Base-by-base conservation (phyloP, 2,888 invertebrate genomes). In the Lepidocyrtinus sp. region DNA sequence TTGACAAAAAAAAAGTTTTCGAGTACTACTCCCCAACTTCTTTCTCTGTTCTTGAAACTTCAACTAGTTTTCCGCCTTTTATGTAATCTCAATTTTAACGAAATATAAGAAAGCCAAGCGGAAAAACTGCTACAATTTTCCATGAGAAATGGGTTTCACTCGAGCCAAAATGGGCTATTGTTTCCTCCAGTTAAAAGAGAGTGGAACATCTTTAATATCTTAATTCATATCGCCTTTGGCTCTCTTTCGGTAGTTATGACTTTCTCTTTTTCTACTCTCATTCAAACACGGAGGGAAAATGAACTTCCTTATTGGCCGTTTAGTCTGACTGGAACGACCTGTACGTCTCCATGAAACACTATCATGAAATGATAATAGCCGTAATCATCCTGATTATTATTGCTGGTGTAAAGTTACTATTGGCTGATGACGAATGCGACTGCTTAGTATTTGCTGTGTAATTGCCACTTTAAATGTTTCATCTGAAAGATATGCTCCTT, bases 261-360 rank as follows among this genome's bases (percentile, higher is more conserved):
- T 71, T 71, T 24, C 26, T 64, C 21, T 24, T 24, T 24, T 68
- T 22, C 2, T 7, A 22, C 55, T 2, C 45, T 68, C 68, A 36
- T 46, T 45, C 50, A 65, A 36, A 22, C 19, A 21, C 24, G 22
- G 46, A 17, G 50, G 45, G 79, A 79, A 79, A 79, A 79, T 79
- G 79, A 79, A 79, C 79, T 79, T 79, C 79, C 79, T 79, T 79
- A 79, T 79, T 79, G 79, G 79, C 73, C 79, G 79, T 79, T 79
- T 79, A 79, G 74, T 73, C 59, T 64, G 74, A 70, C 79, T 79
- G 79, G 79, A 79, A 79, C 79, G 79, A 79, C 74, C 79, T 79
- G 79, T 74, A 79, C 69, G 64, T 69, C 63, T 73, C 25, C 46
- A 50, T 63, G 74, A 74, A 74, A 79, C 70, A 80, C 64, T 75